These are phyloP conservation scores for Diabrotica virgifera DNA, from an alignment of 1,140 invertebrate genomes.

Conservation along the genomic window DNA sequence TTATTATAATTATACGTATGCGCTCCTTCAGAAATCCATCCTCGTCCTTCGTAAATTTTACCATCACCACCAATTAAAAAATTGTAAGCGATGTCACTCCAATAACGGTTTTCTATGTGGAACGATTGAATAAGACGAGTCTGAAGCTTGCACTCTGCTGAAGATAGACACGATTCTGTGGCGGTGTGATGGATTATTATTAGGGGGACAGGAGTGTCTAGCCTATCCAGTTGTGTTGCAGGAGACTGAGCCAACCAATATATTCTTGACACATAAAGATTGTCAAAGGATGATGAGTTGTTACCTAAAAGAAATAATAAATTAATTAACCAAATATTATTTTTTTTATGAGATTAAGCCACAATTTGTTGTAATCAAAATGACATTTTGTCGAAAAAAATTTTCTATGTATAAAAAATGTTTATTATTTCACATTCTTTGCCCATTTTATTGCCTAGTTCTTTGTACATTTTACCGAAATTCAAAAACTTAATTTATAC, in stretches of 20 bases:
- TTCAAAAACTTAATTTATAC: no score
- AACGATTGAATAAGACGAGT: conserved; percentile 60
- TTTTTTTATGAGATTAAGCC: no score
- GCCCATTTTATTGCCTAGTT: no score
- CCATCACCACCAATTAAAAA: conserved; percentile 75
- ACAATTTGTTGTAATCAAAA: no score
- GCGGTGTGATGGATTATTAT: conserved; percentile 49
- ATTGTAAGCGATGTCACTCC: conserved; percentile 68
- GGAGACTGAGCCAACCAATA: conserved; percentile 64
- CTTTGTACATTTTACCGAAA: no score
- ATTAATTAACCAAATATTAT: no score
- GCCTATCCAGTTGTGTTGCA: conserved; percentile 41
- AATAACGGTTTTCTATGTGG: conserved; percentile 64
- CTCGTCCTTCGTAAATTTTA: conserved; percentile 61
- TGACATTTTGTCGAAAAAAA: no score
- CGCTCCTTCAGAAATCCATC: conserved; percentile 57
- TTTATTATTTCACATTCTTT: no score
- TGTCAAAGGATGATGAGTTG: no score
- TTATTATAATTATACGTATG: conserved; percentile 60
- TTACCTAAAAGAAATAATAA: no score
- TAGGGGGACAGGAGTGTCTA: conserved; percentile 48
- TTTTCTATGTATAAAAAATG: no score
- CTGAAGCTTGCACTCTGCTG: conserved; percentile 43
- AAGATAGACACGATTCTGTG: conserved; percentile 48
- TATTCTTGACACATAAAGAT: conserved; percentile 15